phyloP scores from a whole-genome alignment of 2,113 vertebrate species.

The Antechinus flavipes region DNA sequence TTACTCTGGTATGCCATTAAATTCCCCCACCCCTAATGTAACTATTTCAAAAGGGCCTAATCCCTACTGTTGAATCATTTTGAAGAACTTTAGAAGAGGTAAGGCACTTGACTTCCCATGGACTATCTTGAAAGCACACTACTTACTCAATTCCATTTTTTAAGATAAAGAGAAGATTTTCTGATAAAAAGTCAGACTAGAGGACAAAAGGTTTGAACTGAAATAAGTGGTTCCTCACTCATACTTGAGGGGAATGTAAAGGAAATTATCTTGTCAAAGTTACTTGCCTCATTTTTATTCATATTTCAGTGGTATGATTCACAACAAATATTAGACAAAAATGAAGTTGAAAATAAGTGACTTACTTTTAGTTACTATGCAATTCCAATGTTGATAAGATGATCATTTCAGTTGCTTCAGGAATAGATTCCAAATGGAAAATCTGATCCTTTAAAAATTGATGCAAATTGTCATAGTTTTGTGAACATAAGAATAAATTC shows the following conservation, averaged over 20 bases:
- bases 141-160: constrained; percentile 73
- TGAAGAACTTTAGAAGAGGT: constrained; percentile 49
- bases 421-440: background rate
- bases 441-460: background rate
- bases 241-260: constrained; percentile 67
- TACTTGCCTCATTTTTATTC: constrained; percentile 44
- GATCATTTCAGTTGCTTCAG: background rate
- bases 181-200: constrained; percentile 70
- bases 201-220: constrained; percentile 70
- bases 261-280: constrained; percentile 53
- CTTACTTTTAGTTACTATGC: background rate
- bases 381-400: background rate
- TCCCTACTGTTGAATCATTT: background rate
- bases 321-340: constrained; percentile 52
- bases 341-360: constrained; percentile 35
- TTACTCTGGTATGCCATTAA: background rate
- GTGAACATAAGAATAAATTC: background rate
- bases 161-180: constrained; percentile 75
- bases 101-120: constrained; percentile 66
- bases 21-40: background rate
- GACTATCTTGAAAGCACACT: constrained; percentile 74
- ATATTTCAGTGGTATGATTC: constrained; percentile 60
- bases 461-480: background rate
- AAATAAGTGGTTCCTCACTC: constrained; percentile 70
- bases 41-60: background rate